Percentiles rank a stretch among this genome's conserved stretches.
Evolutionary conservation across 1,140 invertebrate genomes (phyloP).

Genomic region (Amphibalanus amphitrite): DNA sequence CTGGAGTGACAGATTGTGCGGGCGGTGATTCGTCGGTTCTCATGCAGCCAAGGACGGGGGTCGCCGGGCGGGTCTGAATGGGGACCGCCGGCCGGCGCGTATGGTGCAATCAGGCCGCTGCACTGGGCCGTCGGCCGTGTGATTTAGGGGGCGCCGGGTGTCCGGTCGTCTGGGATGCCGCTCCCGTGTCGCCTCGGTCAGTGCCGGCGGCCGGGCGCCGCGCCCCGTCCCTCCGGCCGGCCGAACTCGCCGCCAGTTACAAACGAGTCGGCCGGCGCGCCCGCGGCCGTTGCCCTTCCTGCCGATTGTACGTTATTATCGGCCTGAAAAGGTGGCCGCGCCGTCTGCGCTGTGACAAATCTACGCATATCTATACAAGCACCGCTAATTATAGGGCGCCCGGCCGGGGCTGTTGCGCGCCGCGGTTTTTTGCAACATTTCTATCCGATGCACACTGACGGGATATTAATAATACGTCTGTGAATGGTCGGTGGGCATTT

Average conservation of each 20-base stretch:
- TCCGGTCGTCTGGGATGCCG: too few species aligned
- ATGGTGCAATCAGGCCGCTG: too few species aligned
- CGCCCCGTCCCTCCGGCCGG: too few species aligned
- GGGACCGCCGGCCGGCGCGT: too few species aligned
- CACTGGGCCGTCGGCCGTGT: too few species aligned
- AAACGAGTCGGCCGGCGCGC: not conserved
- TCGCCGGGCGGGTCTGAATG: too few species aligned
- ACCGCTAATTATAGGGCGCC: not conserved
- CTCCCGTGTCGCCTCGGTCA: too few species aligned
- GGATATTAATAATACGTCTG: not conserved
- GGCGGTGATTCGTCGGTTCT: too few species aligned
- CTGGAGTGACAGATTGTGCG: too few species aligned
- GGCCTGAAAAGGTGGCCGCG: not conserved
- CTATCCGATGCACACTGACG: slow-evolving; percentile 1
- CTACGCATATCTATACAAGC: not conserved
- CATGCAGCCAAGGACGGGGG: too few species aligned
- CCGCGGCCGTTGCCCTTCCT: not conserved
- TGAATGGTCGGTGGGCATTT: not conserved
- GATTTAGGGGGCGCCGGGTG: too few species aligned
- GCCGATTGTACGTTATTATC: not conserved
- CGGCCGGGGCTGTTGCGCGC: not conserved
- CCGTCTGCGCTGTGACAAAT: not conserved
- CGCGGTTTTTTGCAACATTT: not conserved
- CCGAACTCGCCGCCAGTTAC: not conserved
- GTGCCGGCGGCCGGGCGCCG: too few species aligned